phyloP scores from a whole-genome alignment of 2,113 vertebrate species.

The Campylorhamphus procurvoides region DNA sequence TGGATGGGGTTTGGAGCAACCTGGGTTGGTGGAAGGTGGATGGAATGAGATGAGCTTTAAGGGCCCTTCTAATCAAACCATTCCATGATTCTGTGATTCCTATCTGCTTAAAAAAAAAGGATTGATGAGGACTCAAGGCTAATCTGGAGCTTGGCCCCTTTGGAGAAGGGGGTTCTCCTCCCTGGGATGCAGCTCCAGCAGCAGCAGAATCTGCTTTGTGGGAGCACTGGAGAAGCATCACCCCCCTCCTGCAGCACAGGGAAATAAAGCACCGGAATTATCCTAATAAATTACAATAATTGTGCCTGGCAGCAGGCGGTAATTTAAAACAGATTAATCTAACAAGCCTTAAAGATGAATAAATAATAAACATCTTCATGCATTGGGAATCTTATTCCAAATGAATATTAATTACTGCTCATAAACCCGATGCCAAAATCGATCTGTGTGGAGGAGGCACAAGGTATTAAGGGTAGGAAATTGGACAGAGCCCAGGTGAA shows the following conservation, averaged over 20 bases:
- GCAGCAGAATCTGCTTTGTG: neutral
- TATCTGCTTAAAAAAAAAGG: neutral
- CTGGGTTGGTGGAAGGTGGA: neutral
- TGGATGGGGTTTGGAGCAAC: neutral
- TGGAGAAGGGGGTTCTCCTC: neutral
- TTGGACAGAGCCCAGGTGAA: neutral
- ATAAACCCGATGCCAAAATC: neutral
- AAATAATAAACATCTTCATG: conserved; percentile 53
- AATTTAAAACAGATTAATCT: conserved; percentile 51
- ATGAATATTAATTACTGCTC: neutral
- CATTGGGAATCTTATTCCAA: neutral
- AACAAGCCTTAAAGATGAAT: conserved; percentile 42
- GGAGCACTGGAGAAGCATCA: neutral
- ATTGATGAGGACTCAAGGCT: fast-evolving
- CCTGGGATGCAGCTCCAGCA: neutral
- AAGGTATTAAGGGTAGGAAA: neutral
- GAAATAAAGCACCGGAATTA: neutral
- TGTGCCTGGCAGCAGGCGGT: conserved; percentile 38
- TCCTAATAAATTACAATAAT: conserved; percentile 51
- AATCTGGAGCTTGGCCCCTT: neutral
- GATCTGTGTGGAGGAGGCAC: neutral
- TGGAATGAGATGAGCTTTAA: neutral
- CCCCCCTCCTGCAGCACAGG: neutral
- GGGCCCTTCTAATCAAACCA: neutral
- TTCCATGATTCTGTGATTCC: neutral